Percentiles rank a stretch among this genome's conserved stretches.
Evolutionary conservation across 2,113 vertebrate species (phyloP).

Genomic region (Ctenodactylus gundi): DNA sequence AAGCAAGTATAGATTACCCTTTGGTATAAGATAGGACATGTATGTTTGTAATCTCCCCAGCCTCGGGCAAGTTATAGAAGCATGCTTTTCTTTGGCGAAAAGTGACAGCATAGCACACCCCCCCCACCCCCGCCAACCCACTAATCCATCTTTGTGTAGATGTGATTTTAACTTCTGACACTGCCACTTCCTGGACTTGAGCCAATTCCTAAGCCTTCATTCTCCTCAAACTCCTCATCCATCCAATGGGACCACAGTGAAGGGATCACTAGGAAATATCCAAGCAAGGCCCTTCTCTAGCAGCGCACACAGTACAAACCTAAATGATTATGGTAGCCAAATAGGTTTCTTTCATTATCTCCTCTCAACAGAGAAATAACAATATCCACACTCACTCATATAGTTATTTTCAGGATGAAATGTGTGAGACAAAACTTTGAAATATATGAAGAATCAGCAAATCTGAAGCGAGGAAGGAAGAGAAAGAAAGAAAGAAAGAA

Average conservation of each 20-base stretch:
- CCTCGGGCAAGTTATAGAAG: neutral
- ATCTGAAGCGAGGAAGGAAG: neutral
- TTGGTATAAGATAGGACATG: neutral
- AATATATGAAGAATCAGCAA: constrained; percentile 18
- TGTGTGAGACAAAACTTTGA: constrained; percentile 53
- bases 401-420: constrained; percentile 45
- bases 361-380: constrained; percentile 6
- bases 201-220: neutral
- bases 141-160: neutral
- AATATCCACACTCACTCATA: neutral
- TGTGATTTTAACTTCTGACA: neutral
- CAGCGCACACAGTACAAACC: neutral
- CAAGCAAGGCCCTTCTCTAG: neutral
- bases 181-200: neutral
- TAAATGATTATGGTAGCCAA: neutral
- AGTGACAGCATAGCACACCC: neutral
- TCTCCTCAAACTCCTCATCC: neutral
- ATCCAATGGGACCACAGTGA: neutral
- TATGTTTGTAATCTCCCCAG: neutral
- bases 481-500: too few relatives aligned
- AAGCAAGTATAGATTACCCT: neutral
- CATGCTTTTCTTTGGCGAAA: neutral
- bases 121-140: too few relatives aligned
- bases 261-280: neutral
- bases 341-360: neutral